Evolutionary conservation across 2,797 vertebrate species (phyloP).

Genomic region (Dipus sagitta): DNA sequence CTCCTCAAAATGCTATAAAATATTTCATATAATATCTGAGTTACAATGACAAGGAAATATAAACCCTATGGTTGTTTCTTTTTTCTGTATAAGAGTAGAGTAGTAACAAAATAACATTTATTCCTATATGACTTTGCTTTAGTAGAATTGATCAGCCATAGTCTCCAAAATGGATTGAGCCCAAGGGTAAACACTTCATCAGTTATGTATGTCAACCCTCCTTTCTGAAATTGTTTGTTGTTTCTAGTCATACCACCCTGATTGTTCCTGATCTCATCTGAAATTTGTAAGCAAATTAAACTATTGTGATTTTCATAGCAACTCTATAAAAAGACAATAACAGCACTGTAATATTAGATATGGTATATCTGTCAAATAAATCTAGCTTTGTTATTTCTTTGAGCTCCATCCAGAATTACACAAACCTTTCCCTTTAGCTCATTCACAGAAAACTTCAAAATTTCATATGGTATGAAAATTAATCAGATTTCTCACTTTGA

Average conservation of each 20-base stretch:
- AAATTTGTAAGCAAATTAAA: not conserved
- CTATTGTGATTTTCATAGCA: not conserved
- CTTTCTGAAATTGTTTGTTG: slow-evolving; percentile 37
- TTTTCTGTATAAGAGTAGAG: not conserved
- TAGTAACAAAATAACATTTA: slow-evolving; percentile 21
- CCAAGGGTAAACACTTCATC: not conserved
- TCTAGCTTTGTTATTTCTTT: not conserved
- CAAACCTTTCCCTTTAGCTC: not conserved
- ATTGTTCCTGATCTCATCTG: too few relatives aligned
- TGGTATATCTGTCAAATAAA: not conserved
- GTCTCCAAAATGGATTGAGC: not conserved
- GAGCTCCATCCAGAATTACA: not conserved
- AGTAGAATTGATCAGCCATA: not conserved
- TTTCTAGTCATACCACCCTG: not conserved
- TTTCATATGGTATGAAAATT: not conserved
- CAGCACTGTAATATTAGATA: not conserved
- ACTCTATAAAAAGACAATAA: not conserved
- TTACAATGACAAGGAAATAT: not conserved
- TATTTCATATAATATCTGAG: not conserved
- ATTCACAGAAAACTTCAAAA: not conserved
- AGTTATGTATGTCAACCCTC: not conserved
- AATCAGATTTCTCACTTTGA: slow-evolving; percentile 59
- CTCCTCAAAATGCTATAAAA: not conserved
- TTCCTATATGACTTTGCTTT: not conserved
- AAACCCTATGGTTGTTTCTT: not conserved